Evolutionary conservation across 1,140 invertebrate species (phyloP), one percentile per base, ranked within the genome.

Genomic region (Nixonia krombeini): DNA sequence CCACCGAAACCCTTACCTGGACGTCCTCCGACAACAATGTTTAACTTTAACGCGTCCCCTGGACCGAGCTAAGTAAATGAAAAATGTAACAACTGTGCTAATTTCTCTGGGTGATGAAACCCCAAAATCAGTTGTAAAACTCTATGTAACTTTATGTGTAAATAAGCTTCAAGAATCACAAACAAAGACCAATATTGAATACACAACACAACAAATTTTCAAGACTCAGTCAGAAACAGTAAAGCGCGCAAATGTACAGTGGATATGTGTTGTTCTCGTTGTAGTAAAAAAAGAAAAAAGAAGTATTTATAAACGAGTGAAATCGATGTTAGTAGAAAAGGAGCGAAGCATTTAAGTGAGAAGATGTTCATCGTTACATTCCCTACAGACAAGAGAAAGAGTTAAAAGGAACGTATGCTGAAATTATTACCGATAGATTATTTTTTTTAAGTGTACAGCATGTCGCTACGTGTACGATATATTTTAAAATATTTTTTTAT

Each of bases 1-100:
- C 85, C 85, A 53, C 85, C 85, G 33, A 86, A 85, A 74, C 85
- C 85, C 15, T 72, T 84, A 47, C 74, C 74, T 9, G 81, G 82
- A 73, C 77, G 81, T 73, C 79, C 80, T 10, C 75, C 84, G 41
- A 75, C 78, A 12, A 84, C 81, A 13, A 85, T 85, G 83, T 85
- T 85, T 72, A 85, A 83, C 69, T 85, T 85, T 52, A 85, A 78
- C 56, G 57, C 76, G 41, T 79, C 81, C 31, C 76, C 82, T 46
- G 81, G 83, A 62, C 73, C 81, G 58, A 85, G 82, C 74, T 85
- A 82, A 65, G 52, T 53, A 58, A 25, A 58, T 16, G 16, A 21
- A 35, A 50, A 63, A 15, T 40, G 16, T 8, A 50, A 13, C 10
- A 42, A 25, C 5, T 2, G 63, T 70, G 59, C 62, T 59, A 40